Conservation (phyloP, 2,113 vertebrate genomes). For the Neoarius graeffei region DNA sequence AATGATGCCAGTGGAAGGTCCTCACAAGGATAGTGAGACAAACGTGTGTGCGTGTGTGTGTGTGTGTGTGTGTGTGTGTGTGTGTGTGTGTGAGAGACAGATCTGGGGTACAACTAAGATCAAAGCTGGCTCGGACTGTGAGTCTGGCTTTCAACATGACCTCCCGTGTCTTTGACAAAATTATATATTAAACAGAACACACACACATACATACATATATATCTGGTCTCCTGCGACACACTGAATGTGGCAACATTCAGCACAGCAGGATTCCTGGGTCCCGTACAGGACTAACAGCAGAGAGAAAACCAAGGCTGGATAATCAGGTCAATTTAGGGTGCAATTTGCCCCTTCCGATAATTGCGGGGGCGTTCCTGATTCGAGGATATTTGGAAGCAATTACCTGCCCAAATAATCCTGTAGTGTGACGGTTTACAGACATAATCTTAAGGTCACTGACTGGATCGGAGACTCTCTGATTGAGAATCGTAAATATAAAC, state of each 20-base stretch:
- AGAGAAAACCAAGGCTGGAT: not conserved
- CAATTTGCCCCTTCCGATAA: too few relatives aligned
- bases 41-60: constrained; percentile 3
- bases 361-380: too few relatives aligned
- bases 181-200: not conserved
- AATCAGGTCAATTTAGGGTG: too few relatives aligned
- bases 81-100: not conserved
- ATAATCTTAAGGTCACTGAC: too few relatives aligned
- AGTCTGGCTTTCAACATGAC: constrained; percentile 26
- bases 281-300: not conserved
- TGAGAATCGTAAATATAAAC: not conserved
- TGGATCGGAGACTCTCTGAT: too few relatives aligned
- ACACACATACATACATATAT: not conserved
- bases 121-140: not conserved
- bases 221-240: not conserved
- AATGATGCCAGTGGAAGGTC: too few relatives aligned
- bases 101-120: not conserved
- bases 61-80: not conserved
- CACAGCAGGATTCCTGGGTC: not conserved
- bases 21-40: too few relatives aligned
- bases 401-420: too few relatives aligned
- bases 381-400: too few relatives aligned
- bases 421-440: too few relatives aligned
- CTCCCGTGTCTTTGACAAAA: not conserved
- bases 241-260: not conserved